Conservation (phyloP, 2,888 invertebrate genomes). For the Melangyna quadrimaculata region DNA sequence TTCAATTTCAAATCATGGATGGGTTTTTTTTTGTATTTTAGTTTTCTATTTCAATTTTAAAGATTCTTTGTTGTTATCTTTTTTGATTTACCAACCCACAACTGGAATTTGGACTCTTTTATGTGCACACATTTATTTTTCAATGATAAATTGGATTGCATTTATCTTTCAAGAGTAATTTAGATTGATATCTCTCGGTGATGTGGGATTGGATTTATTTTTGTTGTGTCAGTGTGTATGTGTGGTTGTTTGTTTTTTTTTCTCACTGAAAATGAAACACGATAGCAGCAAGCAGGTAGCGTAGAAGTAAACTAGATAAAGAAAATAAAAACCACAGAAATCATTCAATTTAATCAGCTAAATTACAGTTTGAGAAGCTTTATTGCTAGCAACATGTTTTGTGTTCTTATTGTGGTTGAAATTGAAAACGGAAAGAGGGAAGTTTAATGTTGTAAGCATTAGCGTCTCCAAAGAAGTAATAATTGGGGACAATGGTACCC, state of each 20-base stretch:
- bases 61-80: neutral
- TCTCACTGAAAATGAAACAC: neutral
- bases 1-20: neutral
- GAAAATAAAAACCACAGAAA: neutral
- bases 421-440: neutral
- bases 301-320: neutral
- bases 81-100: conserved; percentile 26
- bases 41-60: conserved; percentile 5
- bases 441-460: neutral
- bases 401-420: neutral
- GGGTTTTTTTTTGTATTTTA: neutral
- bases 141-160: conserved; percentile 55
- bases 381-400: conserved; percentile 3
- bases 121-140: conserved; percentile 28
- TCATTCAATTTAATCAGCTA: conserved; percentile 18
- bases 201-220: conserved; percentile 40
- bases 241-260: neutral
- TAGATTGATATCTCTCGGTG: conserved; percentile 63
- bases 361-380: conserved; percentile 6
- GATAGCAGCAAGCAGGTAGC: conserved; percentile 33
- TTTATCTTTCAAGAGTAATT: conserved; percentile 60
- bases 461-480: neutral
- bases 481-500: neutral
- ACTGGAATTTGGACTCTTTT: neutral
- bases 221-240: too few relatives aligned